A percentile compares a stretch with the other conserved stretches of the same genome.
phyloP scores from a whole-genome alignment of 2,797 vertebrate genomes.

The Triplophysa bombifrons region DNA sequence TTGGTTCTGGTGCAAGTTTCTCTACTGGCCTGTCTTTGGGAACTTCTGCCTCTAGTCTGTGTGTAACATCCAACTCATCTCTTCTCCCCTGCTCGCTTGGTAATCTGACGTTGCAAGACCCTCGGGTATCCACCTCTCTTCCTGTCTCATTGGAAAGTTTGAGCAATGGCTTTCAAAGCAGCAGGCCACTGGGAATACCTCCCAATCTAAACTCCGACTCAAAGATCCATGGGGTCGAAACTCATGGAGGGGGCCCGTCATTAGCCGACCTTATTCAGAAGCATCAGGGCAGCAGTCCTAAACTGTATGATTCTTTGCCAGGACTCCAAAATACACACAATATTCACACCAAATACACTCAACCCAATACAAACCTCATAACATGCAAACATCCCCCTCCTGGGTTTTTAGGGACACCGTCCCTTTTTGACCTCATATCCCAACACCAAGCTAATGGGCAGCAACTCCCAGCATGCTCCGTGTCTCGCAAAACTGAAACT shows the following conservation, averaged over 20 bases:
- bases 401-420: slow-evolving; percentile 71
- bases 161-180: slow-evolving; percentile 68
- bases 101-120: slow-evolving; percentile 70
- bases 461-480: slow-evolving; percentile 65
- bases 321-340: slow-evolving; percentile 64
- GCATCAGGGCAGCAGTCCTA: slow-evolving; percentile 75
- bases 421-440: slow-evolving; percentile 78
- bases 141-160: slow-evolving; percentile 70
- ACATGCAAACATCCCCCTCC: slow-evolving; percentile 50
- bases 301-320: slow-evolving; percentile 64
- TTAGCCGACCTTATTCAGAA: slow-evolving; percentile 88
- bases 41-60: slow-evolving; percentile 58
- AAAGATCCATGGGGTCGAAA: slow-evolving; percentile 57
- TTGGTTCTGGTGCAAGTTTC: slow-evolving; percentile 43
- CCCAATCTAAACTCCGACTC: no score
- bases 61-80: slow-evolving; percentile 58
- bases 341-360: slow-evolving; percentile 21
- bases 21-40: slow-evolving; percentile 67
- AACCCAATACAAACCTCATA: slow-evolving; percentile 41
- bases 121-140: slow-evolving; percentile 58
- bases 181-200: slow-evolving; percentile 58
- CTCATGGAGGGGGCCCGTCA: slow-evolving; percentile 77
- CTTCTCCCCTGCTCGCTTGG: slow-evolving; percentile 64
- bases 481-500: background rate
- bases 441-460: slow-evolving; percentile 69